Evolutionary conservation across 2,888 invertebrate genomes (phyloP).

Genomic region (Tiliacea citrago): DNA sequence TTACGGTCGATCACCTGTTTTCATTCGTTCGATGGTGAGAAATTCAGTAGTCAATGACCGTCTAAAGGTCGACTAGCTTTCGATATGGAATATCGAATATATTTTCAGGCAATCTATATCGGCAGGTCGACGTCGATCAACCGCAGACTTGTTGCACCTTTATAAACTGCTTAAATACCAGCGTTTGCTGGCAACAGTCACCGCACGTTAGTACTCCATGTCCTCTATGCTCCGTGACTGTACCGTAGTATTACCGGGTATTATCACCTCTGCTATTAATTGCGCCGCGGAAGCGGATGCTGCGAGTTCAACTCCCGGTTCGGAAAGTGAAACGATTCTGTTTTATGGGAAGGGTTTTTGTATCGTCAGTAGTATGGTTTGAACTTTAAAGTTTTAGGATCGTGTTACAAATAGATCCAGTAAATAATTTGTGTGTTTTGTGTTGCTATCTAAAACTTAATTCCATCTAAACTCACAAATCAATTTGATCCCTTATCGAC

Average conservation of each 20-base stretch:
- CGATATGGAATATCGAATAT: not conserved
- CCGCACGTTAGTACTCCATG: slow-evolving; percentile 7
- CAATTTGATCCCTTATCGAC: not conserved
- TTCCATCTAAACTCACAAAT: not conserved
- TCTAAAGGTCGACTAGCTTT: not conserved
- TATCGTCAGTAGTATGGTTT: not conserved
- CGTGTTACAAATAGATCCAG: not conserved
- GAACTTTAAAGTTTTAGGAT: not conserved
- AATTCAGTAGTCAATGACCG: not conserved
- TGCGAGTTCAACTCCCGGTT: slow-evolving; percentile 55
- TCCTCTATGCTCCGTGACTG: not conserved
- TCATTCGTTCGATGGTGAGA: not conserved
- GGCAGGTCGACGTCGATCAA: not conserved
- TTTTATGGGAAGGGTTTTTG: slow-evolving; percentile 30
- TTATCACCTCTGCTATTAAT: slow-evolving; percentile 49
- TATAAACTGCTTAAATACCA: not conserved
- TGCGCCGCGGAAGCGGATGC: slow-evolving; percentile 66
- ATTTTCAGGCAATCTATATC: not conserved
- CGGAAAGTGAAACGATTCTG: slow-evolving; percentile 39
- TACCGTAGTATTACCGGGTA: slow-evolving; percentile 33
- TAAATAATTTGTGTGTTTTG: too few species aligned
- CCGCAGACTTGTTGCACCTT: too few species aligned
- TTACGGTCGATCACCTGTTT: not conserved
- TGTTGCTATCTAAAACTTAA: too few species aligned
- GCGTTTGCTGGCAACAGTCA: not conserved